A percentile compares a stretch with the other conserved stretches of the same genome.
These are phyloP conservation scores for Callithrix jacchus DNA, from an alignment of 2,113 vertebrate species.

Conservation along the genomic window DNA sequence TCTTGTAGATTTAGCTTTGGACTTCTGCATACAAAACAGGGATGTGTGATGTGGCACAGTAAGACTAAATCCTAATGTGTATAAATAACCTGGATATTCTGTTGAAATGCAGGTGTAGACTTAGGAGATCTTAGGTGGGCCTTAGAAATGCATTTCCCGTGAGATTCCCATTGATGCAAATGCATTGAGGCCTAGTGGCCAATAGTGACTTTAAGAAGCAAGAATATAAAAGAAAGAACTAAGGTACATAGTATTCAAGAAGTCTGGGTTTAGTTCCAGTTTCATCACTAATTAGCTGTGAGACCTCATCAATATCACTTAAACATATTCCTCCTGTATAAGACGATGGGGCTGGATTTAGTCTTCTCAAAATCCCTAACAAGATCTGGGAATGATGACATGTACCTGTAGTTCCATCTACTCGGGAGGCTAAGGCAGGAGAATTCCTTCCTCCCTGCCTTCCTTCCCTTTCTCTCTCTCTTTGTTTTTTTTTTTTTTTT, in stretches of 20 bases:
- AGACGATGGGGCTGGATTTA: not conserved
- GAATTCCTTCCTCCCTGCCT: not conserved
- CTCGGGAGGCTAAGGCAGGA: not conserved
- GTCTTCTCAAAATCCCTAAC: not conserved
- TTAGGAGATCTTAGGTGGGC: not conserved
- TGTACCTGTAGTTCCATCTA: not conserved
- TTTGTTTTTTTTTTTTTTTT: too few relatives aligned
- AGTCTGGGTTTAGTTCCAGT: not conserved
- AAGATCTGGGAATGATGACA: not conserved
- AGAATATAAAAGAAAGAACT: not conserved
- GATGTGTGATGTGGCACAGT: not conserved
- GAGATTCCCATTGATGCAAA: not conserved
- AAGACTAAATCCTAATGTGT: not conserved
- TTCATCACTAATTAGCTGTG: not conserved
- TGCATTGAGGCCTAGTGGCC: not conserved
- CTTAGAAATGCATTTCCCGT: not conserved
- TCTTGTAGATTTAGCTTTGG: not conserved
- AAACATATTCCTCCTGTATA: not conserved
- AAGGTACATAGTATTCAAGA: not conserved
- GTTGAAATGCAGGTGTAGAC: not conserved
- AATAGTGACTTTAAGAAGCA: not conserved
- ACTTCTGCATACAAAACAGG: not conserved
- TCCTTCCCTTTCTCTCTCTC: too few relatives aligned
- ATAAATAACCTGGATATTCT: not conserved
- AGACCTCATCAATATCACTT: not conserved